These are phyloP conservation scores for Brachyalestes nurse DNA, from an alignment of 2,797 vertebrate species.

Conservation along the genomic window DNA sequence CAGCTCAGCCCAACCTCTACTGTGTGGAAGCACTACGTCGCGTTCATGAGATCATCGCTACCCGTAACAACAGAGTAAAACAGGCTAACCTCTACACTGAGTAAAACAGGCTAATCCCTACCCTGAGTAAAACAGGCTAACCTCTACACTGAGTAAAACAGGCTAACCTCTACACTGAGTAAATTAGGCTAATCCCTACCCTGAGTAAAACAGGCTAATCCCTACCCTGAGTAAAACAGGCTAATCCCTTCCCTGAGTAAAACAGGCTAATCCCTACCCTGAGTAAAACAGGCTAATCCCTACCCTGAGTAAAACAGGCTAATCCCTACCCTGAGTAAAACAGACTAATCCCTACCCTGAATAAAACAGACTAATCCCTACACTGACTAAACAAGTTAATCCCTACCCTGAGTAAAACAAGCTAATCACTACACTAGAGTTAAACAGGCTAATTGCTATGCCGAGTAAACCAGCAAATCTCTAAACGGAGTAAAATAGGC, in stretches of 20 bases:
- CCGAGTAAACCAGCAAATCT: neutral
- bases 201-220: neutral
- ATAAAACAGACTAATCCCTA: neutral
- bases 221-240: neutral
- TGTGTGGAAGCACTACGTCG: no score
- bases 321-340: neutral
- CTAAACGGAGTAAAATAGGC: neutral
- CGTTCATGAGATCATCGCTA: neutral
- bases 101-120: neutral
- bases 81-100: neutral
- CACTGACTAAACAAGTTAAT: neutral
- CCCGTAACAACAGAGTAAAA: neutral
- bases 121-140: neutral
- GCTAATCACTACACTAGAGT: neutral
- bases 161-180: neutral
- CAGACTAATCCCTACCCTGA: neutral
- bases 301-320: neutral
- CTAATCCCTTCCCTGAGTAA: neutral
- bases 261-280: neutral
- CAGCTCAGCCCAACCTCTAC: no score
- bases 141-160: neutral
- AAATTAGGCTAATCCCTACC: neutral
- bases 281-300: neutral
- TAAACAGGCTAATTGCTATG: neutral
- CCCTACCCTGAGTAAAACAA: neutral